phyloP scores from a whole-genome alignment of 2,888 invertebrate genomes.

The Spodoptera littoralis region DNA sequence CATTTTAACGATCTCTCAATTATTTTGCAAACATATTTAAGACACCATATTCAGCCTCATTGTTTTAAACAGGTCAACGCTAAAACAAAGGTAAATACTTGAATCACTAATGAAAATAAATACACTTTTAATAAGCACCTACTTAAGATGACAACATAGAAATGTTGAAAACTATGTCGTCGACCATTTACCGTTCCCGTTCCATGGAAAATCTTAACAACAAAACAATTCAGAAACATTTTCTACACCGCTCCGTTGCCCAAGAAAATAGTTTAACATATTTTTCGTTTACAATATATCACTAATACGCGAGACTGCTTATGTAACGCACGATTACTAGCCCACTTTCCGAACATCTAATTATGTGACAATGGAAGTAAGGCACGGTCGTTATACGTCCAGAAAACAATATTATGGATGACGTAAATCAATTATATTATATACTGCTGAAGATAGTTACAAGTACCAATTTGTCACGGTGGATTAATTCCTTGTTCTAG shows the following conservation, averaged over 20 bases:
- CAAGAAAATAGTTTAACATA: slow-evolving; percentile 49
- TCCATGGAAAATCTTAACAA: neutral
- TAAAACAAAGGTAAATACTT: no score
- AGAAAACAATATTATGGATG: slow-evolving; percentile 45
- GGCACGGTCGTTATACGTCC: slow-evolving; percentile 41
- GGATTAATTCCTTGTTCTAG: slow-evolving; percentile 17
- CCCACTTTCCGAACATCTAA: slow-evolving; percentile 71
- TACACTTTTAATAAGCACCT: no score
- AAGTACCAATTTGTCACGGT: slow-evolving; percentile 29
- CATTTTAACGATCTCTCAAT: no score
- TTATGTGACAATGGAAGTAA: slow-evolving; percentile 67
- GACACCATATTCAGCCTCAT: no score
- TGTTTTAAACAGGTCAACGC: no score
- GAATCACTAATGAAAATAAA: no score
- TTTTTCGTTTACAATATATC: slow-evolving; percentile 69
- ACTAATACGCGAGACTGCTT: slow-evolving; percentile 66
- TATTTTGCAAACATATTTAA: no score
- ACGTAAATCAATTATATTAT: slow-evolving; percentile 49
- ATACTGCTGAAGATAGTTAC: slow-evolving; percentile 32
- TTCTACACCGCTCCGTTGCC: slow-evolving; percentile 41
- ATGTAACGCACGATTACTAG: slow-evolving; percentile 61
- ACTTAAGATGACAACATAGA: no score
- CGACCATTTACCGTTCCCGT: no score
- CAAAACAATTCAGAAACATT: slow-evolving; percentile 11
- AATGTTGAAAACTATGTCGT: no score